Evolutionary conservation across 2,888 invertebrate genomes (phyloP).

Genomic region (Clitarchus hookeri): DNA sequence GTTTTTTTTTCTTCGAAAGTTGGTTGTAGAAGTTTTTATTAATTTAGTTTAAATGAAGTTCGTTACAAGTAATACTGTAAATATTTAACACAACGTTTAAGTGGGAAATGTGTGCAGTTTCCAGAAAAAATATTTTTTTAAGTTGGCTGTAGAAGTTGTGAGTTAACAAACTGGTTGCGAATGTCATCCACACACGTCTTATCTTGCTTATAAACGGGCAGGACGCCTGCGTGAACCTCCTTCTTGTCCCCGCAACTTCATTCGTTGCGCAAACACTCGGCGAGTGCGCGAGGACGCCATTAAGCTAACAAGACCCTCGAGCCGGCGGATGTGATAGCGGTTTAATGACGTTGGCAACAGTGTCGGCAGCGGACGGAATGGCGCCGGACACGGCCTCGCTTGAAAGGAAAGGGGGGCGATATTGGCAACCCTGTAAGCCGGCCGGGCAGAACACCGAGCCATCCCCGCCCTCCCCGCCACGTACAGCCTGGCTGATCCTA

Average conservation of each 20-base stretch:
- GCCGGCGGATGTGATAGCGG: neutral
- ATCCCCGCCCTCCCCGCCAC: neutral
- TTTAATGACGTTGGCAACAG: conserved; percentile 8
- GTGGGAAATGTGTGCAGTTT: too few species aligned
- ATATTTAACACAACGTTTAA: too few species aligned
- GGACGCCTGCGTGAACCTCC: neutral
- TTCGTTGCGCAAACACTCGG: neutral
- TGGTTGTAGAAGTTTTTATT: too few species aligned
- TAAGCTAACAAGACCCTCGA: neutral
- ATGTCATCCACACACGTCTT: neutral
- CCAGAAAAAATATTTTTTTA: too few species aligned
- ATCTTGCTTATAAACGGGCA: neutral
- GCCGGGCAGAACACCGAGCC: neutral
- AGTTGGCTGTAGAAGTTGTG: too few species aligned
- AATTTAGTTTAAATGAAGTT: too few species aligned
- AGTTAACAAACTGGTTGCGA: neutral
- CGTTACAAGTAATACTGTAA: too few species aligned
- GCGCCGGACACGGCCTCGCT: too few species aligned
- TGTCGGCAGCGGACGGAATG: neutral
- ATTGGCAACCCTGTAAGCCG: neutral
- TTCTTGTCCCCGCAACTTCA: neutral
- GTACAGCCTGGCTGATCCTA: neutral
- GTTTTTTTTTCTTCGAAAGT: too few species aligned
- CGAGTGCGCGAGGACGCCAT: neutral
- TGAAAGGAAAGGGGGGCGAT: neutral